A percentile compares a stretch with the other conserved stretches of the same genome.
These are phyloP conservation scores for western clawed frog (Xenopus tropicalis) DNA, from an alignment of 2,113 vertebrate species.

Conservation along the genomic window DNA sequence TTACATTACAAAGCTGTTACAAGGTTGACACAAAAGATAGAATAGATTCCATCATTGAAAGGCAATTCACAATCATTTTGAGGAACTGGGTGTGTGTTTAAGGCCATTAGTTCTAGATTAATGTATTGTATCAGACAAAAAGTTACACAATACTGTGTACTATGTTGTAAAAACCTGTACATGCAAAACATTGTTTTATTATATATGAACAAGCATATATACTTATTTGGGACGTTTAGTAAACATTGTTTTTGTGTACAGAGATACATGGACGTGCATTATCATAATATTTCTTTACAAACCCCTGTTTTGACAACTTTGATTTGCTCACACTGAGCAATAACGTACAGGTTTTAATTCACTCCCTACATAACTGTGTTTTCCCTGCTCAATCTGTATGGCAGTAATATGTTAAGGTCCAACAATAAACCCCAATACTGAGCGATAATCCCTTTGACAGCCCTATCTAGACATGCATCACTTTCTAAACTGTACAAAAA, in stretches of 20 bases:
- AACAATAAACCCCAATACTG: conserved; percentile 57
- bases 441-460: conserved; percentile 66
- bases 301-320: neutral
- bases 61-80: conserved; percentile 87
- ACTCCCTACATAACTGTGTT: conserved; percentile 28
- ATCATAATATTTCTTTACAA: conserved; percentile 57
- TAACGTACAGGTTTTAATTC: neutral
- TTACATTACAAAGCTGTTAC: conserved; percentile 79
- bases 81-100: conserved; percentile 91
- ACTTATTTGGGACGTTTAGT: conserved; percentile 74
- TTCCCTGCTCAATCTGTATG: conserved; percentile 60
- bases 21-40: conserved; percentile 76
- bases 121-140: conserved; percentile 72
- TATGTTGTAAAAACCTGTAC: conserved; percentile 87
- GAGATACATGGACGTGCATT: conserved; percentile 66
- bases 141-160: conserved; percentile 79
- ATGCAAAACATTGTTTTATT: conserved; percentile 84
- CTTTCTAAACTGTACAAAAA: conserved; percentile 21
- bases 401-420: conserved; percentile 55
- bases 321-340: conserved; percentile 27
- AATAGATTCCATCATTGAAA: conserved; percentile 73
- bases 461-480: conserved; percentile 57
- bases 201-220: conserved; percentile 78
- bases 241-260: conserved; percentile 82
- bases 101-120: conserved; percentile 92